Base-by-base conservation (phyloP, 2,888 invertebrate genomes). In the Drosophila recens region DNA sequence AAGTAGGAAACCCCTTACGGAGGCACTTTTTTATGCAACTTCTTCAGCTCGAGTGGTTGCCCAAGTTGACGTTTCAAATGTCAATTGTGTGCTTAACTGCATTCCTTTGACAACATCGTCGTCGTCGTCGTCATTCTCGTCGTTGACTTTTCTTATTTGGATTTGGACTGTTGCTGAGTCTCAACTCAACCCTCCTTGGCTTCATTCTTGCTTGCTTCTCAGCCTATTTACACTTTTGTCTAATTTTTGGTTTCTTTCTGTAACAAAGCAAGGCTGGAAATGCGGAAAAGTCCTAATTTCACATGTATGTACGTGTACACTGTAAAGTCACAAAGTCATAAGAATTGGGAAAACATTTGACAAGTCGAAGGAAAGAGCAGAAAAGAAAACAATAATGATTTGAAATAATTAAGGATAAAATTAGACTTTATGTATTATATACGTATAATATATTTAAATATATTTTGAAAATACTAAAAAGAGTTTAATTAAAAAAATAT, bases 81-180 rank as follows among this genome's bases (percentile, higher is more conserved):
- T 91, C 91, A 91, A 91, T 91, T 91, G 91, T 91, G 90, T 90
- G 79, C 87, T 87, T 87, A 87, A 87, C 87, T 87, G 87, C 88
- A 87, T 87, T 89, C 87, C 85, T 85, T 85, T 83, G 78, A 89
- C 83, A 40, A 34, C 61, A 54, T 56, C 72, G 74, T 67, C 79
- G 67, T 42, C 48, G 20, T 30, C 62, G 46, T 61, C 49, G 49
- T 42, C 57, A 23, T 56, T 27, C 15, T 64, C 33, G 27, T n/a
- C 46, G 54, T 63, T 64, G 82, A 66, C 78, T 78, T 82, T 84
- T 78, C 84, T 85, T 87, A 84, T 85, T 82, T 77, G 79, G 72
- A 54, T 56, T 57, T 57, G 57, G 57, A 34, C 43, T 67, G 61
- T 56, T 45, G 54, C 49, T 58, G 65, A 68, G 68, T 79, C 64